Base-by-base conservation (phyloP, 2,888 invertebrate genomes). In the Pemphredon lugubris region DNA sequence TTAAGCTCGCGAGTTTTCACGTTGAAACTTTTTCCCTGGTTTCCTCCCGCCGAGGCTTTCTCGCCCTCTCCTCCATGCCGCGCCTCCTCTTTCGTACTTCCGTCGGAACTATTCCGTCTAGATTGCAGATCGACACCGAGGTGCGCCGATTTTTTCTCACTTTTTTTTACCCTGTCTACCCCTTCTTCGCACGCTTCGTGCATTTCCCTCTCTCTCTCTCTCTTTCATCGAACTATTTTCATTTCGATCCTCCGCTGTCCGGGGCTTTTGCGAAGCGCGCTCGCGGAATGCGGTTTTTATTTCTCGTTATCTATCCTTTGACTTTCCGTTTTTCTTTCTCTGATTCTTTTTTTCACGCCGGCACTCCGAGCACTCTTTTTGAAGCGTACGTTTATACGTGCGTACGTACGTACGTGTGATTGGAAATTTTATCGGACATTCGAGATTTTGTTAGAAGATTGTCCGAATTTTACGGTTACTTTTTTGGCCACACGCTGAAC, bases 1-100 rank as follows among this genome's bases (percentile, higher is more conserved):
- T 79, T 73, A 69, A 79, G 61, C 66, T 60, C 13, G n/a, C 54
- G 59, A 64, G 66, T 67, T 70, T 60, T 67, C 50, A n/a, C 47
- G 61, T 45, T 18, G 37, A 58, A 69, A 72, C 68, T 68, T 72
- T 69, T 57, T 37, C 18, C n/a, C 44, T 32, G 30, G n/a, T 20
- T 11, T 32, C 34, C 37, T n/a, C 30, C 30, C 42, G n/a, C n/a
- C n/a, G n/a, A n/a, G n/a, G n/a, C n/a, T 44, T 11, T 2, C 7
- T 32, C 18, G 21, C 5, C 9, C 45, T 16, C 45, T 14, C 23
- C n/a, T 6, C 11, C n/a, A 9, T 40, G 3, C 21, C n/a, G 11
- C 1, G 2, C 0, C 5, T n/a, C 5, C 23, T 13, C 44, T 16
- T 23, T 57, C 21, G n/a, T 11, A 9, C 30, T 64, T 39, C 23